A percentile compares a stretch with the other conserved stretches of the same genome.
Evolutionary conservation across 2,888 invertebrate genomes (phyloP).

Genomic region (Hartigia nigra): DNA sequence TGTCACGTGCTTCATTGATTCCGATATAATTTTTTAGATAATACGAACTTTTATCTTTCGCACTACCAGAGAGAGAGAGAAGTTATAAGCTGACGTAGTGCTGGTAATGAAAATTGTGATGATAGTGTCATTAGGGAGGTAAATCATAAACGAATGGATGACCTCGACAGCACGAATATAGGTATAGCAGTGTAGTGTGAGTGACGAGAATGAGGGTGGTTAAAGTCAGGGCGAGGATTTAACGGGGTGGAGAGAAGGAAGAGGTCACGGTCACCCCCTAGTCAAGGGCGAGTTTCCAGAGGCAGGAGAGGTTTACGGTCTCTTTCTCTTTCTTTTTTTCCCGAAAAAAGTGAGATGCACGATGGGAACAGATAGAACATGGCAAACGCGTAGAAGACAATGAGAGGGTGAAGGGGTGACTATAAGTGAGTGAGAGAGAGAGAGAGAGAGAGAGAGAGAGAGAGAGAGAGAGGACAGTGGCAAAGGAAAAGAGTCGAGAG

Average conservation of each 20-base stretch:
- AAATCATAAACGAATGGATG: constrained; percentile 24
- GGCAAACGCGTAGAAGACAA: neutral
- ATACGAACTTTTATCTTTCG: neutral
- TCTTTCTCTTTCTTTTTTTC: neutral
- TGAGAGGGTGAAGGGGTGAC: neutral
- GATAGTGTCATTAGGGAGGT: neutral
- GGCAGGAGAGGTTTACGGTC: neutral
- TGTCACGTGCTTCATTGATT: neutral
- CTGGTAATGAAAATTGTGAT: neutral
- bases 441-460: neutral
- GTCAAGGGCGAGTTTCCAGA: constrained; percentile 46
- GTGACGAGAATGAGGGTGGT: neutral
- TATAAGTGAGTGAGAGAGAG: neutral
- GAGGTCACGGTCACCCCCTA: constrained; percentile 48
- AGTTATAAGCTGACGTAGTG: neutral
- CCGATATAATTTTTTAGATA: neutral
- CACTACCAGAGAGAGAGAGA: neutral
- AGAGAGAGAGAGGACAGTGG: too few relatives aligned
- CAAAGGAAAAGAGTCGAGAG: neutral
- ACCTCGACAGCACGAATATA: constrained; percentile 31
- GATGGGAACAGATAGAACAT: neutral
- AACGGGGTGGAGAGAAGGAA: constrained; percentile 11
- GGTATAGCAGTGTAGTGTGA: neutral
- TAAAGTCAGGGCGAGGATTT: constrained; percentile 5
- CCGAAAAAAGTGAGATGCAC: neutral